Evolutionary conservation across 2,888 invertebrate species (phyloP).

Genomic region (Cheiracanthium punctorium): DNA sequence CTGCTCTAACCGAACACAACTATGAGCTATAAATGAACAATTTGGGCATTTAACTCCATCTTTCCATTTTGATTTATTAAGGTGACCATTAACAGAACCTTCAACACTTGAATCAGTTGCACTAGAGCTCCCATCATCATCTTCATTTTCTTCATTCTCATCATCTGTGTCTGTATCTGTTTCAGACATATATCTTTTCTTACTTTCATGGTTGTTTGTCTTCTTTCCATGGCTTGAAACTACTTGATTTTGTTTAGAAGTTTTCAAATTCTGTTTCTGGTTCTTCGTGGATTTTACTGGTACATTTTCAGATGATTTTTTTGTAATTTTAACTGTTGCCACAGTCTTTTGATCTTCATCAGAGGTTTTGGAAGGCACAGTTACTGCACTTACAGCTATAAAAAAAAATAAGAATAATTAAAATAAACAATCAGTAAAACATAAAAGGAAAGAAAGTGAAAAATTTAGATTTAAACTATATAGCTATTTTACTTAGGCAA

Average conservation of each 20-base stretch:
- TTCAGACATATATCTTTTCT: constrained; percentile 58
- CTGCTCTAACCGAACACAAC: constrained; percentile 78
- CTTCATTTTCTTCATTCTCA: constrained; percentile 67
- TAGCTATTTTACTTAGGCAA: too few relatives aligned
- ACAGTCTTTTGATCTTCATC: constrained; percentile 43
- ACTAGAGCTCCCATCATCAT: constrained; percentile 68
- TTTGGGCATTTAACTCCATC: constrained; percentile 77
- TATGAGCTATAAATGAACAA: constrained; percentile 79
- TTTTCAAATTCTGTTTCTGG: constrained; percentile 55
- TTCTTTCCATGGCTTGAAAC: constrained; percentile 24
- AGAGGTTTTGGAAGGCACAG: constrained; percentile 40
- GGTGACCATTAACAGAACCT: constrained; percentile 64
- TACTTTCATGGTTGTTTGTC: constrained; percentile 10
- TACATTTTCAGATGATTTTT: constrained; percentile 35
- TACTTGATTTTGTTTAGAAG: constrained; percentile 22
- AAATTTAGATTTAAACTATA: too few relatives aligned
- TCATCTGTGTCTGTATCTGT: constrained; percentile 70
- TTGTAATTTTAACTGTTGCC: constrained; percentile 49
- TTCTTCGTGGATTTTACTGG: constrained; percentile 51
- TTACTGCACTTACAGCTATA: constrained; percentile 25
- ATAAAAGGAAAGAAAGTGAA: background rate
- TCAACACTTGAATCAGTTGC: constrained; percentile 65
- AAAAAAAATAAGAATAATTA: background rate
- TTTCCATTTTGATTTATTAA: constrained; percentile 69
- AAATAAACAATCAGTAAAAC: too few relatives aligned